These are phyloP conservation scores for Ladona fulva DNA, from an alignment of 1,140 invertebrate species.

Conservation along the genomic window DNA sequence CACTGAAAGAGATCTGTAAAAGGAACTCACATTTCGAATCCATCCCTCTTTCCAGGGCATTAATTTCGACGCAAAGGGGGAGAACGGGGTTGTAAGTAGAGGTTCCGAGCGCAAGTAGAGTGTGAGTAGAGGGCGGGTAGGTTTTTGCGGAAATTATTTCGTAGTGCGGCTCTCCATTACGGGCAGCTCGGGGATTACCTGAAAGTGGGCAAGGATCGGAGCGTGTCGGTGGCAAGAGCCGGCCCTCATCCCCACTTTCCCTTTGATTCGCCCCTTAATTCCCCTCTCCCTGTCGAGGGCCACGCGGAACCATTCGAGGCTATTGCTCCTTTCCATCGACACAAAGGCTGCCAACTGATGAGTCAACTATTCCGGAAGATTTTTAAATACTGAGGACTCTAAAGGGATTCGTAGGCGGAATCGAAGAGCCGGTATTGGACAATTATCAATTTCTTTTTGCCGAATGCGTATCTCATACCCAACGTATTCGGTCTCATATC, in stretches of 20 bases:
- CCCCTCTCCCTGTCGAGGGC: background rate
- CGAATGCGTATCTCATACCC: no score
- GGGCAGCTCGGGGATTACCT: background rate
- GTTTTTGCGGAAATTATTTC: background rate
- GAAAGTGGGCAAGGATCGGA: background rate
- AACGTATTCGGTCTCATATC: no score
- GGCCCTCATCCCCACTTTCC: background rate
- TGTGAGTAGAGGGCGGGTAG: background rate
- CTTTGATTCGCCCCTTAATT: background rate
- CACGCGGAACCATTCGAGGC: background rate
- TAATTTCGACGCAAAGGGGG: background rate
- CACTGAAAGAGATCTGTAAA: background rate
- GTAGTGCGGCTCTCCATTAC: background rate
- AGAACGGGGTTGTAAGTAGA: background rate
- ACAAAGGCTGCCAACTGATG: no score
- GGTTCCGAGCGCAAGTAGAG: background rate
- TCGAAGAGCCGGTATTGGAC: no score
- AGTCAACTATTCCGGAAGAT: no score
- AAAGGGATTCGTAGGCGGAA: no score
- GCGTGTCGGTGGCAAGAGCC: background rate
- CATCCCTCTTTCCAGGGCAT: background rate
- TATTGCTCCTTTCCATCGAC: background rate
- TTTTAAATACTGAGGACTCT: no score
- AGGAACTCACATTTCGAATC: background rate
- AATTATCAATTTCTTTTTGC: no score